Evolutionary conservation across 1,140 invertebrate genomes (phyloP).

Genomic region (Drosophila busckii): DNA sequence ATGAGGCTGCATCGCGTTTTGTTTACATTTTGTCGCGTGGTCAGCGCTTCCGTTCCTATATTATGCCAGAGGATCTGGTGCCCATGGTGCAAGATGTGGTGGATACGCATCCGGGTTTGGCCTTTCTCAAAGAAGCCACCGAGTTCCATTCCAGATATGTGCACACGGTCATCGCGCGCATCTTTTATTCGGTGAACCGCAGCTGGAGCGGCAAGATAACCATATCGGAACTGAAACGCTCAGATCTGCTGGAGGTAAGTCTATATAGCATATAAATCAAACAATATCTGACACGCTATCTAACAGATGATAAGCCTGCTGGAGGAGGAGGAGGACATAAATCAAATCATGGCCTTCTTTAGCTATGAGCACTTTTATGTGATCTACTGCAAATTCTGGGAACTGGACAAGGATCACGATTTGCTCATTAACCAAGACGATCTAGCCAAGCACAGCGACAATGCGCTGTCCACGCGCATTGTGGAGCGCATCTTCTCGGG

Average conservation of each 20-base stretch:
- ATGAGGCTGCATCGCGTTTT: conserved; percentile 95
- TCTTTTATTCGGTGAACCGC: conserved; percentile 98
- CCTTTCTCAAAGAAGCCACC: conserved; percentile 96
- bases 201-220: conserved; percentile 97
- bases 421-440: conserved; percentile 97
- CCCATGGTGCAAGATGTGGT: conserved; percentile 98
- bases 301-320: conserved; percentile 85
- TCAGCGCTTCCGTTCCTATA: conserved; percentile 81
- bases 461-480: conserved; percentile 95
- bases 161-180: conserved; percentile 97
- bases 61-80: conserved; percentile 93
- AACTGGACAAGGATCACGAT: conserved; percentile 98
- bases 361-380: conserved; percentile 99
- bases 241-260: conserved; percentile 87
- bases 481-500: conserved; percentile 99
- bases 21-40: conserved; percentile 89
- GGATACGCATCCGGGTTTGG: conserved; percentile 98
- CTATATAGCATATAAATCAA: not conserved
- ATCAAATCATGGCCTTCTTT: conserved; percentile 98
- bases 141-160: conserved; percentile 99
- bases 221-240: conserved; percentile 92
- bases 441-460: conserved; percentile 96
- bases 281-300: not conserved
- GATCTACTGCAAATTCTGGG: conserved; percentile 99
- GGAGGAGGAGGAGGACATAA: conserved; percentile 97